Evolutionary conservation across 2,888 invertebrate genomes (phyloP).

Genomic region (Congeria kusceri): DNA sequence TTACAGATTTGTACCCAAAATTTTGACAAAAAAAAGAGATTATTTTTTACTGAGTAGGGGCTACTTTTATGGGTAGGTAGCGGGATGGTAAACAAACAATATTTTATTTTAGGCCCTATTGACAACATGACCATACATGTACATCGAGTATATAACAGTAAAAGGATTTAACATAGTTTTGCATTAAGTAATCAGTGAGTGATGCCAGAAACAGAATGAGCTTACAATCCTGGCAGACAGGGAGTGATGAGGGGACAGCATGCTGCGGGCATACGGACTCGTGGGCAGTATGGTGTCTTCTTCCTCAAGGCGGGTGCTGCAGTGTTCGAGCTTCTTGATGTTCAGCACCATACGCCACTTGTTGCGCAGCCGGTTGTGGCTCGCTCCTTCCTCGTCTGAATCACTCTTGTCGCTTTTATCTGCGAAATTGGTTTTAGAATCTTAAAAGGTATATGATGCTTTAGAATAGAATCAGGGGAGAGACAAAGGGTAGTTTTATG

Average conservation of each 20-base stretch:
- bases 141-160: no score
- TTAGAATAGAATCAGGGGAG: no score
- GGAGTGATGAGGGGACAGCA: slow-evolving; percentile 45
- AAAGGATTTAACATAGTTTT: no score
- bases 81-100: no score
- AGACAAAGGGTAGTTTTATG: no score
- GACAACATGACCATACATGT: no score
- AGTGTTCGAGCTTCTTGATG: slow-evolving; percentile 77
- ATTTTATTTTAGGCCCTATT: no score
- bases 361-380: slow-evolving; percentile 40
- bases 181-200: no score
- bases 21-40: no score
- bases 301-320: slow-evolving; percentile 58
- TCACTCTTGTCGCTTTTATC: slow-evolving; percentile 37
- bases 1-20: no score
- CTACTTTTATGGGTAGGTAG: no score
- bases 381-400: slow-evolving; percentile 49
- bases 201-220: background rate
- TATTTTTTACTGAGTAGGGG: no score
- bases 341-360: slow-evolving; percentile 79
- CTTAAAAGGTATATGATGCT: background rate
- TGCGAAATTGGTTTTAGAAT: background rate
- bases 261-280: slow-evolving; percentile 48
- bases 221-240: slow-evolving; percentile 61
- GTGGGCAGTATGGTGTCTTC: slow-evolving; percentile 60